A percentile compares a stretch with the other conserved stretches of the same genome.
Conservation (phyloP, 2,888 invertebrate genomes). For the Microchrysa polita region DNA sequence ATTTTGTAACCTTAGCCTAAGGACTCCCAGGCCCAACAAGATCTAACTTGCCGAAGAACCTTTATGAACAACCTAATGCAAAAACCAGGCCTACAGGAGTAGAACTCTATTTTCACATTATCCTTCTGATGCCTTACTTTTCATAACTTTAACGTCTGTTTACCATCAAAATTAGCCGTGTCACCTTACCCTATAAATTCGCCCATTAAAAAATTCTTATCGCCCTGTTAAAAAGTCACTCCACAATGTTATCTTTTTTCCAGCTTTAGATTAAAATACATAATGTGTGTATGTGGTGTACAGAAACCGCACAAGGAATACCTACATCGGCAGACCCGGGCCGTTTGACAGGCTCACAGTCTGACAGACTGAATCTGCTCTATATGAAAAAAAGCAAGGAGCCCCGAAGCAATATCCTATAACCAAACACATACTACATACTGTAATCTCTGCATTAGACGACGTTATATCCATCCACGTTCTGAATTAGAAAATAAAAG, state of each 20-base stretch:
- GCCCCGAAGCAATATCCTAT: constrained; percentile 3
- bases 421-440: neutral
- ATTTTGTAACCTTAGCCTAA: no score
- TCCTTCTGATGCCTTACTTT: no score
- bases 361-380: neutral
- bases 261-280: constrained; percentile 6
- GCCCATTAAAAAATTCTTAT: constrained; percentile 19
- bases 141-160: neutral
- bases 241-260: constrained; percentile 8
- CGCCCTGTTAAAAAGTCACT: constrained; percentile 10
- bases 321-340: no score
- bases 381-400: constrained; percentile 3
- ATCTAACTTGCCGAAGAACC: no score
- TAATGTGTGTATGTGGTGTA: neutral
- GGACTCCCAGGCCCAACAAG: no score
- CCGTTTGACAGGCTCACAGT: neutral
- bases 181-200: constrained; percentile 5
- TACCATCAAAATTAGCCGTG: constrained; percentile 15
- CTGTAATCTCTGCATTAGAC: no score
- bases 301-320: no score
- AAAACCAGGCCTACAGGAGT: no score
- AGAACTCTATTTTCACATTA: no score
- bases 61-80: no score
- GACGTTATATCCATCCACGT: neutral
- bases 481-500: neutral